These are phyloP conservation scores for Linyphia triangularis DNA, from an alignment of 2,888 invertebrate species.

Conservation along the genomic window DNA sequence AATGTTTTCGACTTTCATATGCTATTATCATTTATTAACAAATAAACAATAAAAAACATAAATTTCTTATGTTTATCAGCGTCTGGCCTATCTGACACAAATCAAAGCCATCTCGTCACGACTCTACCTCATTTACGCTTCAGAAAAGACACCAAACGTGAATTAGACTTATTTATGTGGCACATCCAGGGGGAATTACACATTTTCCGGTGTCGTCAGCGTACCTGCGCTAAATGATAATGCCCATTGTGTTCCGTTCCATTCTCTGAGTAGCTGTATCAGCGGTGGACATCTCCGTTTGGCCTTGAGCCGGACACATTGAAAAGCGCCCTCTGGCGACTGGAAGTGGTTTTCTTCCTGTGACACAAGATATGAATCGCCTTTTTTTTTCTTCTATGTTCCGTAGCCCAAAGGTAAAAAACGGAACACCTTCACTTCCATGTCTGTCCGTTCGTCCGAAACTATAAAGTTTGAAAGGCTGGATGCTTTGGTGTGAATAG, in stretches of 20 bases:
- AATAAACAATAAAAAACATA: background rate
- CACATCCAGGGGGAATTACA: conserved; percentile 19
- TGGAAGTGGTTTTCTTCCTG: conserved; percentile 47
- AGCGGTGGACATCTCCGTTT: conserved; percentile 19
- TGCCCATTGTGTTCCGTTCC: conserved; percentile 15
- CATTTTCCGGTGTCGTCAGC: conserved; percentile 44
- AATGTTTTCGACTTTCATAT: too few relatives aligned
- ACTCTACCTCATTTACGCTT: conserved; percentile 14
- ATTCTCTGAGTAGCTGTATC: conserved; percentile 39
- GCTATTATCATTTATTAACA: too few relatives aligned
- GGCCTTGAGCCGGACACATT: conserved; percentile 48
- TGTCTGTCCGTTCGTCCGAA: too few relatives aligned
- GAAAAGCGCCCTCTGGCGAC: conserved; percentile 63
- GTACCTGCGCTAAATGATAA: conserved; percentile 41
- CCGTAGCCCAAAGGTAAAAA: too few relatives aligned
- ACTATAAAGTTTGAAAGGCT: too few relatives aligned
- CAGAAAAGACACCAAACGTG: background rate
- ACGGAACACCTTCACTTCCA: too few relatives aligned
- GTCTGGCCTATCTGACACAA: background rate
- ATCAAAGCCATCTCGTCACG: background rate
- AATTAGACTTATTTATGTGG: background rate
- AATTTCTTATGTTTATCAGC: background rate
- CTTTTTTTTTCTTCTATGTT: too few relatives aligned
- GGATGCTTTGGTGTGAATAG: too few relatives aligned
- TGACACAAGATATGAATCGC: too few relatives aligned